These are phyloP conservation scores for Coendou prehensilis DNA, from an alignment of 2,797 vertebrate species.

Conservation along the genomic window DNA sequence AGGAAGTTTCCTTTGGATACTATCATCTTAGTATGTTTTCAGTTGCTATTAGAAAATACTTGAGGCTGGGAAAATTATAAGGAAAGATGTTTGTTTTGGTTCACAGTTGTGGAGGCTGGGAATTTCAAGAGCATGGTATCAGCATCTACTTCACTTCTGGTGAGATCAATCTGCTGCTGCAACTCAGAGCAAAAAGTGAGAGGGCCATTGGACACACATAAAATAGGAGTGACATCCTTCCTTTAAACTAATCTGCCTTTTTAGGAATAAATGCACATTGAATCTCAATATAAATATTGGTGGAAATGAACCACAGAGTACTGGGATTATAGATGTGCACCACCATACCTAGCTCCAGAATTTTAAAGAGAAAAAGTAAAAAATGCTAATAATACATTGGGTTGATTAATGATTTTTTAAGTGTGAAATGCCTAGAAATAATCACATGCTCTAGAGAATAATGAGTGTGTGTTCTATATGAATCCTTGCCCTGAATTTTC, in stretches of 20 bases:
- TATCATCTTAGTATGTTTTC: neutral
- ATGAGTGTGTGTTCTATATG: neutral
- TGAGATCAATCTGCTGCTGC: neutral
- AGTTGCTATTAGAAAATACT: neutral
- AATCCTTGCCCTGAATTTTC: neutral
- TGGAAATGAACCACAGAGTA: neutral
- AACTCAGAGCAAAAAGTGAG: neutral
- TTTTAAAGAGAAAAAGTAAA: constrained; percentile 43
- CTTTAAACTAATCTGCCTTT: neutral
- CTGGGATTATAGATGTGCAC: neutral
- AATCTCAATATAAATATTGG: neutral
- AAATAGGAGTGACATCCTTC: neutral
- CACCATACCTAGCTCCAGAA: neutral
- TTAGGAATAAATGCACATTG: neutral
- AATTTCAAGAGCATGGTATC: neutral
- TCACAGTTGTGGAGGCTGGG: neutral
- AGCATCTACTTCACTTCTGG: neutral
- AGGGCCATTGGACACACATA: neutral
- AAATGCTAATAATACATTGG: neutral
- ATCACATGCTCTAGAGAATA: neutral
- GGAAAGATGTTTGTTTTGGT: neutral
- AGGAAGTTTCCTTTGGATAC: neutral
- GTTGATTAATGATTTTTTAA: neutral
- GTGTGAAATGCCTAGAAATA: neutral
- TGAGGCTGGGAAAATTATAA: neutral